Evolutionary conservation across 2,797 vertebrate genomes (phyloP), one percentile per base, ranked within the genome.

Genomic region (Acanthurus lineatus): DNA sequence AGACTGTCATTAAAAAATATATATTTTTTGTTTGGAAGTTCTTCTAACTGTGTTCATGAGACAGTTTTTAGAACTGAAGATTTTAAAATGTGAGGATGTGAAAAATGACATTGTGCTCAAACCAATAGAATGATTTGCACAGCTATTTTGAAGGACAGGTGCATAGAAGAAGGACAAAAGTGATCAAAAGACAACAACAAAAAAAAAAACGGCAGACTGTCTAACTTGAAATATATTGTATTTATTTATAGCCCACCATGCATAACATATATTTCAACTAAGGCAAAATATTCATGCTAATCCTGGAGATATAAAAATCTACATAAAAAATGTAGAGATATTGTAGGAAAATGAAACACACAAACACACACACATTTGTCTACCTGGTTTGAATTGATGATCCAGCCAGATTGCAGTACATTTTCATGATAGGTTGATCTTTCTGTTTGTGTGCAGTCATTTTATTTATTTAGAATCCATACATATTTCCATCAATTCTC

Each of bases 1-100:
- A 22, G 5, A 49, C 19, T 22, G 9, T 57, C 1, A 9, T 35
- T 32, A 69, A 12, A n/a, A 0, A 17, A 20, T n/a, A n/a, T n/a
- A 40, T 1, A 8, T 32, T 28, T 25, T 78, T 61, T 3, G 28
- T 52, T 47, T 48, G 1, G 1, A 48, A 53, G 35, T 63, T 0
- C 16, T 64, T 69, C 0, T 38, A 1, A 54, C 48, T 20, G 61
- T 69, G 54, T 69, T 45, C 65, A 73, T 32, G 59, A 73, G 52
- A 22, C 9, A 15, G 48, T 62, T 42, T 42, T 42, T 42, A 11
- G 40, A 42, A 42, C 10, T 10, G 8, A 42, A 42, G 10, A 42
- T 42, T 42, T 42, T 9, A 9, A 42, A 47, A 14, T 48, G 20
- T 52, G 58, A 52, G 48, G 45, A 49, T 32, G 20, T 20, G 2